Evolutionary conservation across 2,888 invertebrate species (phyloP), one percentile per base, ranked within the genome.

Genomic region (Amblyjoppa fuscipennis): DNA sequence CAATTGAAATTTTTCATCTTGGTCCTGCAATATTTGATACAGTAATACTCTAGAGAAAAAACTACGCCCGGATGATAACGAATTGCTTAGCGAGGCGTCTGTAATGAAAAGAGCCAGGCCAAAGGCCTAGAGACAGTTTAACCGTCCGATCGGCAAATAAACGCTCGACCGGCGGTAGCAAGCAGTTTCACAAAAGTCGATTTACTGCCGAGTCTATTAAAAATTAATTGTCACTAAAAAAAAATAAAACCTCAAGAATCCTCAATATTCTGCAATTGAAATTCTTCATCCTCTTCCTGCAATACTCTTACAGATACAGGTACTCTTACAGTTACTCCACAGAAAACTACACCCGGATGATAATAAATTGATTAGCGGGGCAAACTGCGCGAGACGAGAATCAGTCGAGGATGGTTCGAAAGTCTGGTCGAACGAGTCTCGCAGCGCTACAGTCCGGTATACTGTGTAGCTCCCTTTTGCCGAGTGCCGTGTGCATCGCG

Each of bases 341-440:
- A 20, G 53, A 0, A 49, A 49, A 16, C 13, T 20, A n/a, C 16
- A 28, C 31, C 13, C 16, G 64, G n/a, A 13, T 1, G n/a, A 31
- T 16, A 64, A 64, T 64, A 64, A 16, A 64, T 64, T 64, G 64
- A 31, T 16, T 31, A 64, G 16, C 16, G 34, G 31, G 31, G n/a
- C 64, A 2, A 28, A 31, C 28, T 13, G 28, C 61, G 28, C 31
- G 34, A n/a, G 34, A 16, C 31, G 34, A 31, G 61, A 28, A 13
- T 61, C 61, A 6, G 13, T 7, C 41, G 64, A 64, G 34, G 28
- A 34, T 6, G n/a, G 38, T 64, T 68, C 41, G 64, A 64, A 64
- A 68, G 68, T 68, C 41, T 41, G 68, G 68, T 68, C 41, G 68
- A 41, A 41, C 68, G 68, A 68, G 41, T 68, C 68, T 68, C 68